Evolutionary conservation across 2,888 invertebrate species (phyloP), one percentile per base, ranked within the genome.

Genomic region (Leucophora obtusa): DNA sequence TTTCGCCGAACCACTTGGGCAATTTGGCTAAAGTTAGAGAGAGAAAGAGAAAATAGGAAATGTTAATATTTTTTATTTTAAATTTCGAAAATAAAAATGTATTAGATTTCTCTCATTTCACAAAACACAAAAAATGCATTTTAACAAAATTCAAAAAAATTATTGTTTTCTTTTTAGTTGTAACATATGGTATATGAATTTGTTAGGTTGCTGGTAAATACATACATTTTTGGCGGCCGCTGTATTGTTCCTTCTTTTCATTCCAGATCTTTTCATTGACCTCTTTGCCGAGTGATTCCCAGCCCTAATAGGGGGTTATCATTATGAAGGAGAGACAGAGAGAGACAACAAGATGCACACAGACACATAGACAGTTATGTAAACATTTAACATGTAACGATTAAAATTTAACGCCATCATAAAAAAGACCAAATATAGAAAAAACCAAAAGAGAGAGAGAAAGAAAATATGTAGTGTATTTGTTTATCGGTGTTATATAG

Each of bases 1-100:
- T 93, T 92, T 97, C 97, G 87, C 97, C 97, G 93, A 97, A 97
- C 97, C 97, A 97, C 92, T 97, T 97, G 87, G 97, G 97, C 92
- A 97, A 92, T 93, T 95, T 95, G 93, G 96, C 97, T 97, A 56
- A 56, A 35, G n/a, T n/a, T n/a, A n/a, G 60, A 0, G 21, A 21
- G 38, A 53, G 9, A 14, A 66, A 62, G 35, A 69, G n/a, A 47
- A 80, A 53, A 28, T n/a, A 15, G 58, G 11, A 1, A 2, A 73
- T 21, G 3, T 28, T 28, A 33, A 58, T 15, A 38, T n/a, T 60
- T 5, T 35, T 53, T 8, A 21, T 17, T 43, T 7, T 7, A 14
- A 17, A 43, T 62, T 14, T 21, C 7, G 21, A 47, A 24, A 62
- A n/a, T n/a, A n/a, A n/a, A 62, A 11, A 7, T 28, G 59, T 21